These are phyloP conservation scores for Drepana falcataria DNA, from an alignment of 2,888 invertebrate species.

Conservation along the genomic window DNA sequence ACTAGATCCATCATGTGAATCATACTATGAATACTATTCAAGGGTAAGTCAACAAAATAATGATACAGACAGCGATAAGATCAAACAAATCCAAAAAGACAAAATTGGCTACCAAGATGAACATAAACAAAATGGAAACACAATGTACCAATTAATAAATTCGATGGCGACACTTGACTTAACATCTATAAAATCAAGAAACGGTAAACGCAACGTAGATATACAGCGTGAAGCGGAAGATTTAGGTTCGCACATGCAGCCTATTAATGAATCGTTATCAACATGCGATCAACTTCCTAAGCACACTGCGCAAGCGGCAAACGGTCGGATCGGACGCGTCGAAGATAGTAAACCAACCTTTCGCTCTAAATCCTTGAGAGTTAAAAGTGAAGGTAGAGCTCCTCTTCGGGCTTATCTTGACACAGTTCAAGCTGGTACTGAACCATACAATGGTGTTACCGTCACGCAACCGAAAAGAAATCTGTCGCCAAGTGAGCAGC, in stretches of 20 bases:
- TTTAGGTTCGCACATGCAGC: slow-evolving; percentile 68
- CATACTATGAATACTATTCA: slow-evolving; percentile 74
- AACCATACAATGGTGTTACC: slow-evolving; percentile 61
- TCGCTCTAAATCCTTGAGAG: slow-evolving; percentile 74
- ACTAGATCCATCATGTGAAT: slow-evolving; percentile 68
- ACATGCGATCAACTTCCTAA: slow-evolving; percentile 69
- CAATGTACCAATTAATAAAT: slow-evolving; percentile 69
- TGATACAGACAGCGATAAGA: slow-evolving; percentile 70
- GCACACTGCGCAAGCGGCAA: slow-evolving; percentile 56
- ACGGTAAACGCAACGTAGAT: slow-evolving; percentile 51
- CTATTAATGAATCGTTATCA: slow-evolving; percentile 65
- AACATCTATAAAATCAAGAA: slow-evolving; percentile 56
- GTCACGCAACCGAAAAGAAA: slow-evolving; percentile 76
- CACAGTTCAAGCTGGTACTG: slow-evolving; percentile 42
- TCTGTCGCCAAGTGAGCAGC: slow-evolving; percentile 72
- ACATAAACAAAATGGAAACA: slow-evolving; percentile 37
- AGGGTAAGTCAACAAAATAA: slow-evolving; percentile 73
- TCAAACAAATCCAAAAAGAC: slow-evolving; percentile 57
- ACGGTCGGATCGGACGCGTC: slow-evolving; percentile 61
- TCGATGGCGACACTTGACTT: slow-evolving; percentile 71
- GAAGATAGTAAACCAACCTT: slow-evolving; percentile 68
- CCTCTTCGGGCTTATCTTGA: slow-evolving; percentile 66
- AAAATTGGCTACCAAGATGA: slow-evolving; percentile 29
- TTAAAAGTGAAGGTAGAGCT: slow-evolving; percentile 72
- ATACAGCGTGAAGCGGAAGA: slow-evolving; percentile 66